phyloP scores from a whole-genome alignment of 2,113 vertebrate species.

The Cygnus buccinator region DNA sequence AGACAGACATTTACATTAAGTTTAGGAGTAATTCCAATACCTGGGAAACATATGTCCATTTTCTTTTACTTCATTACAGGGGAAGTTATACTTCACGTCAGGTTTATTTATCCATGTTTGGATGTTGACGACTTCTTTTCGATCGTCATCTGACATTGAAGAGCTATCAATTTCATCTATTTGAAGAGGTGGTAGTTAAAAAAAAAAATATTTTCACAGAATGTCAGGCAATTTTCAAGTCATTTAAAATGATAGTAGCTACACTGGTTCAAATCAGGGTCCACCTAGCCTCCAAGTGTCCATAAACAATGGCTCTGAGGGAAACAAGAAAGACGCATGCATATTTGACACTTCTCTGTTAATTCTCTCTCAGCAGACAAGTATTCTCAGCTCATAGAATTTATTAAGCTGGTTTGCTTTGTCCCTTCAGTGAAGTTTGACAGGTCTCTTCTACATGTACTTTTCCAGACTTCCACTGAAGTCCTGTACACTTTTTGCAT shows the following conservation, averaged over 20 bases:
- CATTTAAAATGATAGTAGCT: background rate
- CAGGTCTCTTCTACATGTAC: background rate
- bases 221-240: background rate
- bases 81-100: slow-evolving; percentile 93
- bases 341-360: background rate
- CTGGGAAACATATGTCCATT: slow-evolving; percentile 98
- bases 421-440: background rate
- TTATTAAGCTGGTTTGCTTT: background rate
- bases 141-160: slow-evolving; percentile 96
- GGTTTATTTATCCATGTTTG: slow-evolving; percentile 99
- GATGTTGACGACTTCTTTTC: slow-evolving; percentile 96
- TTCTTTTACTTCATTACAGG: slow-evolving; percentile 97
- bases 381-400: background rate
- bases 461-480: background rate
- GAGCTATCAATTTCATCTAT: slow-evolving; percentile 98
- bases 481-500: background rate
- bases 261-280: background rate
- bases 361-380: background rate
- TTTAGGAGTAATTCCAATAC: slow-evolving; percentile 68
- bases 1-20: background rate
- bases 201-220: background rate
- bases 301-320: background rate
- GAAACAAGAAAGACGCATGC: background rate
- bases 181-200: background rate
- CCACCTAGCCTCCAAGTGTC: background rate